Base-by-base conservation (phyloP, 1,140 invertebrate genomes). In the Palaemon carinicauda region DNA sequence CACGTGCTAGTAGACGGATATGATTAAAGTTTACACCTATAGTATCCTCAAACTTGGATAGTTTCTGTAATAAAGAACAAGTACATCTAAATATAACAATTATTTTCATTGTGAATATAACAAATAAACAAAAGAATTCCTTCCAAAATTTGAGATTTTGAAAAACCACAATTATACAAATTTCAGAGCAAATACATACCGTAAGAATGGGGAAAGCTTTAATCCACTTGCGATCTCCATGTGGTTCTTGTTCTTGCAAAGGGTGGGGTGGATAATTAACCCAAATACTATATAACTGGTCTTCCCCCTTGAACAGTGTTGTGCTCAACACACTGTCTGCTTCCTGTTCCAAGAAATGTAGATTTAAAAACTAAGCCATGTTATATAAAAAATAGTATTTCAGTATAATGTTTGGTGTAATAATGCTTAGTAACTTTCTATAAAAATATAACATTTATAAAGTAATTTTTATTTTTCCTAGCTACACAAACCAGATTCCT, bases 1-100 rank as follows among this genome's bases (percentile, higher is more conserved):
- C 97, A 89, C 98, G 94, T 0, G 98, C 98, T 17, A 99, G 91
- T 14, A 99, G 92, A 31, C 98, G 94, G 75, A 99, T 98, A 90
- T 99, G 98, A 60, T 94, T 97, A 91, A 99, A 99, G 89, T 96
- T 93, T 1, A 99, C 94, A 1, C 98, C 98, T 89, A 97, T 98
- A 19, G 94, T 94, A 19, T 98, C 94, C 92, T 99, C 98, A 91
- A 99, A 99, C 87, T 95, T 94, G 0, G 95, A 95, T 50, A 99
- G 91, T 92, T 97, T 96, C 93, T 98, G 93, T 3, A 96, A 92
- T 87, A 80, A 89, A 15, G n/a, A 41, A 71, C 14, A 54, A 82
- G 10, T 3, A n/a, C 27, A 50, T 27, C 12, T 29, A 60, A 21
- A 60, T 60, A 21, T 15, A 14, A 60, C 5, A 1, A n/a, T 3